phyloP scores from a whole-genome alignment of 2,113 vertebrate genomes.

The Seriola rivoliana region DNA sequence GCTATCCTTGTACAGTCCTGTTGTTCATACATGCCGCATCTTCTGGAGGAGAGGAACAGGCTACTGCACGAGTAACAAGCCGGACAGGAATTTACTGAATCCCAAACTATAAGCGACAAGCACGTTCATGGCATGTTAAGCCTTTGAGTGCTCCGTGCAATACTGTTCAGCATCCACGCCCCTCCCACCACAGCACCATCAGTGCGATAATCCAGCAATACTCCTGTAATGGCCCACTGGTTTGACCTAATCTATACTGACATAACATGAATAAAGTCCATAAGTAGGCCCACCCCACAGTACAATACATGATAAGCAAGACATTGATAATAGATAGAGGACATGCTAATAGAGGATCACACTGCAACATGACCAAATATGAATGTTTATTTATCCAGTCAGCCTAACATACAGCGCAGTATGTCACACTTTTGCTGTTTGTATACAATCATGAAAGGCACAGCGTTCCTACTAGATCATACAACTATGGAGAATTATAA shows the following conservation, averaged over 20 bases:
- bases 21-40: not conserved
- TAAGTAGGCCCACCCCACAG: constrained; percentile 16
- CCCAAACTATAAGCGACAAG: constrained; percentile 32
- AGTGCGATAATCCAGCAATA: constrained; percentile 66
- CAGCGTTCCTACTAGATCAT: no score
- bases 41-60: not conserved
- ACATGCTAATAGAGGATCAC: constrained; percentile 12
- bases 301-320: not conserved
- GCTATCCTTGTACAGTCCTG: constrained; percentile 3
- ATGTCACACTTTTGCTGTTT: not conserved
- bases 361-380: not conserved
- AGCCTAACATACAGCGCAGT: not conserved
- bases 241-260: constrained; percentile 59
- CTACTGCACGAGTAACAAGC: not conserved
- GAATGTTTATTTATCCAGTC: constrained; percentile 4
- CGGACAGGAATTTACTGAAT: constrained; percentile 11
- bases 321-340: constrained; percentile 2
- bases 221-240: constrained; percentile 48
- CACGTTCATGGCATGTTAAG: constrained; percentile 59
- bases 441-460: not conserved
- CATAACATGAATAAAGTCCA: constrained; percentile 60
- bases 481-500: no score
- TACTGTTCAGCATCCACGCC: not conserved
- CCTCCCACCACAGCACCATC: constrained; percentile 22
- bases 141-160: constrained; percentile 61